phyloP scores from a whole-genome alignment of 2,797 vertebrate species.

The Pempheris klunzingeri region DNA sequence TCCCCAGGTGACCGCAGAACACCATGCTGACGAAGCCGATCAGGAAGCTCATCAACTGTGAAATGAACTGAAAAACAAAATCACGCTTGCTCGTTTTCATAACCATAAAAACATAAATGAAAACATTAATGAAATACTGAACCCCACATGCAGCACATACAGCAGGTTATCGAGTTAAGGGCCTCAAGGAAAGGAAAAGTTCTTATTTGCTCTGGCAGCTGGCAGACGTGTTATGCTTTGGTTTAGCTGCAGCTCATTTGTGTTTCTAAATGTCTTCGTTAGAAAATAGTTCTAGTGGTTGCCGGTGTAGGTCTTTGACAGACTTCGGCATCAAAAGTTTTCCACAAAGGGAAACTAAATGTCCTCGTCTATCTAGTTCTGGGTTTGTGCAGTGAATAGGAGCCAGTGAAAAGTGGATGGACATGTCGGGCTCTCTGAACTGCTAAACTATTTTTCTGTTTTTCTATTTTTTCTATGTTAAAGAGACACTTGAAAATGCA shows the following conservation, averaged over 20 bases:
- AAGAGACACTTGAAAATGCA: constrained; percentile 4
- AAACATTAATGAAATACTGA: constrained; percentile 35
- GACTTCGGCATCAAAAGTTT: constrained; percentile 60
- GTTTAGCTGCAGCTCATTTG: constrained; percentile 53
- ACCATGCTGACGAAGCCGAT: constrained; percentile 89
- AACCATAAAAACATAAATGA: constrained; percentile 31
- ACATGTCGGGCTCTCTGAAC: constrained; percentile 19
- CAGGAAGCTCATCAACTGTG: constrained; percentile 88
- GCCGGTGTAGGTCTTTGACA: constrained; percentile 61
- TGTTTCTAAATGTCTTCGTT: constrained; percentile 46
- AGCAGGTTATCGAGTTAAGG: constrained; percentile 22
- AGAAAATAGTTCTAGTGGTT: constrained; percentile 56
- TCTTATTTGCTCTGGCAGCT: constrained; percentile 51
- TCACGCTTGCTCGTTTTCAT: constrained; percentile 4
- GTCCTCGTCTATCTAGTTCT: constrained; percentile 55
- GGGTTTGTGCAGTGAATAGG: constrained; percentile 49
- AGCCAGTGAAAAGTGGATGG: constrained; percentile 43
- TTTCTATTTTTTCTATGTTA: constrained; percentile 23
- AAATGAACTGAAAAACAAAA: constrained; percentile 83
- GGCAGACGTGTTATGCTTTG: constrained; percentile 50
- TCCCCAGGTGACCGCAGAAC: constrained; percentile 93
- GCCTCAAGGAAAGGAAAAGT: constrained; percentile 26
- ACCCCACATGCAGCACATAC: constrained; percentile 12
- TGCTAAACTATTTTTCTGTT: constrained; percentile 6
- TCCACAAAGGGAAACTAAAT: constrained; percentile 63